phyloP scores from a whole-genome alignment of 2,888 invertebrate species.

The Conops quadrifasciatus region DNA sequence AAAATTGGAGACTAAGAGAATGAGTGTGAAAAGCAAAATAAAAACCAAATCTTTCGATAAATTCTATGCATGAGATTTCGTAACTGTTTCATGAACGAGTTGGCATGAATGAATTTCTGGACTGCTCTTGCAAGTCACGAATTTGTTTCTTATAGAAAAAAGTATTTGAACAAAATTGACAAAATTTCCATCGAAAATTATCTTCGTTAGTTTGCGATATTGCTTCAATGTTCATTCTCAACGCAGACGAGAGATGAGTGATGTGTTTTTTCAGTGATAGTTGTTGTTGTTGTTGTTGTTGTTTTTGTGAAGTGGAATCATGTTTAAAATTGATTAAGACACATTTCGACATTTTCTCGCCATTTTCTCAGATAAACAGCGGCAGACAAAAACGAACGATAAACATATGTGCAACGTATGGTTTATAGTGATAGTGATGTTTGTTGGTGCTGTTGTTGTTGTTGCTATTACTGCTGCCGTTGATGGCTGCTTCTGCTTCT shows the following conservation, averaged over 20 bases:
- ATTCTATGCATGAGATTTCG: too few species aligned
- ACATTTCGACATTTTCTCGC: constrained; percentile 51
- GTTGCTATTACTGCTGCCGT: neutral
- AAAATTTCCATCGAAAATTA: neutral
- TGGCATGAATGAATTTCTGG: too few species aligned
- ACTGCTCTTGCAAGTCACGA: too few species aligned
- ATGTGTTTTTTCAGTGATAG: neutral
- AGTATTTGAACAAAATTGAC: constrained; percentile 21
- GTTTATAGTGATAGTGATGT: neutral
- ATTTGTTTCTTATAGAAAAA: too few species aligned
- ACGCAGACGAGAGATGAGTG: neutral
- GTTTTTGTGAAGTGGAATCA: constrained; percentile 23
- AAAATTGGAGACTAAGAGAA: too few species aligned
- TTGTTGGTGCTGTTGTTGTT: constrained; percentile 1
- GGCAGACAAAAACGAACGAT: neutral
- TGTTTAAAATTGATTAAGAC: constrained; percentile 57
- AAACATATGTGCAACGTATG: constrained; percentile 32
- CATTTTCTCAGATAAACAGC: constrained; percentile 32
- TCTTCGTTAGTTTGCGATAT: neutral
- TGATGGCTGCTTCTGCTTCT: neutral
- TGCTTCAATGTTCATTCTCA: too few species aligned
- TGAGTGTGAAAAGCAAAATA: too few species aligned
- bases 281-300: neutral
- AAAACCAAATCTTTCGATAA: too few species aligned
- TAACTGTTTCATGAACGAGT: too few species aligned